Evolutionary conservation across 2,888 invertebrate species (phyloP).

Genomic region (Acanthococcus lagerstroemiae): DNA sequence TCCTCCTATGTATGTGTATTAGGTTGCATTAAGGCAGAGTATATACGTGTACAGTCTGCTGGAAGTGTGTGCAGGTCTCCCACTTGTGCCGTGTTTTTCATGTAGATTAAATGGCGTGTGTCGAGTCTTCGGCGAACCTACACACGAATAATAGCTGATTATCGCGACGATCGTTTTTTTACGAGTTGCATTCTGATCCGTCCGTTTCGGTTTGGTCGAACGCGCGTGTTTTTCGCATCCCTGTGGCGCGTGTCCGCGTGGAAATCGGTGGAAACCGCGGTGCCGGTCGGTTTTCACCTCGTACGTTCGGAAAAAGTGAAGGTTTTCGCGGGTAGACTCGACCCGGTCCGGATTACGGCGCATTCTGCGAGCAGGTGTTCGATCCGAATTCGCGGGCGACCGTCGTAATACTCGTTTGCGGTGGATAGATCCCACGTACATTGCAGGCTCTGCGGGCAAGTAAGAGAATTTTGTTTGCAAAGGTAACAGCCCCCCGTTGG

Average conservation of each 20-base stretch:
- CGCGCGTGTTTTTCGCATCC: background rate
- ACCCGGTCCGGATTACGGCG: no score
- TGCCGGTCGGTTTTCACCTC: background rate
- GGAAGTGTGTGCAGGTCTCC: conserved; percentile 14
- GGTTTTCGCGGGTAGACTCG: no score
- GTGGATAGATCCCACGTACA: no score
- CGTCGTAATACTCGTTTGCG: no score
- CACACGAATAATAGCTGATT: conserved; percentile 15
- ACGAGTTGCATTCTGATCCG: background rate
- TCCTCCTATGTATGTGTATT: conserved; percentile 14
- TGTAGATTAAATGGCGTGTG: conserved; percentile 10
- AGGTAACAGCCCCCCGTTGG: no score
- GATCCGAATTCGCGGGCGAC: no score
- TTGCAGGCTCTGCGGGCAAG: no score
- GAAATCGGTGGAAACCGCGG: conserved; percentile 6
- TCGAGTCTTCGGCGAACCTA: conserved; percentile 21
- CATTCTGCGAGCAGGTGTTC: no score
- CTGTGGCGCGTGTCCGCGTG: background rate
- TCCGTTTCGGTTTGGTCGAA: background rate
- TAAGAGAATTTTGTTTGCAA: no score
- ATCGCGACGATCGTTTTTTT: conserved; percentile 1
- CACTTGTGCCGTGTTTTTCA: conserved; percentile 21
- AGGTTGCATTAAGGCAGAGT: conserved; percentile 1
- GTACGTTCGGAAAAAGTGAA: no score
- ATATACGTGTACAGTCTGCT: conserved; percentile 7